A percentile compares a stretch with the other conserved stretches of the same genome.
phyloP scores from a whole-genome alignment of 2,797 vertebrate genomes.

The Garrulus glandarius region DNA sequence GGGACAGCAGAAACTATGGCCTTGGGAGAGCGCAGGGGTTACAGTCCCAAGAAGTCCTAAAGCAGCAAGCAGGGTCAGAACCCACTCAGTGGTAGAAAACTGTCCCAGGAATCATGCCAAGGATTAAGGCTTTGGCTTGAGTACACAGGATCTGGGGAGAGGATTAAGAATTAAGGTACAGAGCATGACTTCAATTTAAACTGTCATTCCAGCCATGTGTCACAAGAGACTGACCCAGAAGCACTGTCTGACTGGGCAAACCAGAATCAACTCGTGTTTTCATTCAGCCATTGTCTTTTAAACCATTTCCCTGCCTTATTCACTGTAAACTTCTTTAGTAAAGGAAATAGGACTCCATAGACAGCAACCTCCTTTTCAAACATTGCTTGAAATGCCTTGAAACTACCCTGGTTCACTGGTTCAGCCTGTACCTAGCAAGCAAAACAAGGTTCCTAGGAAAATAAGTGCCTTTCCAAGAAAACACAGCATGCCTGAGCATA shows the following conservation, averaged over 20 bases:
- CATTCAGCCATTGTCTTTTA: background rate
- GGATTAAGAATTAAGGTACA: background rate
- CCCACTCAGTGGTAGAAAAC: background rate
- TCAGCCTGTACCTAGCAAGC: background rate
- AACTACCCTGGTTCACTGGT: background rate
- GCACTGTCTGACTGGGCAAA: background rate
- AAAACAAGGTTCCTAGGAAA: background rate
- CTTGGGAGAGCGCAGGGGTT: background rate
- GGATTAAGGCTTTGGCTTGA: background rate
- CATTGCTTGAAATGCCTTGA: background rate
- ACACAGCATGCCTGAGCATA: background rate
- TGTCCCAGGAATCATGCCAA: background rate
- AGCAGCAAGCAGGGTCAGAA: background rate
- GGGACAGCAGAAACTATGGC: background rate
- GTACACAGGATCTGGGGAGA: fast-evolving
- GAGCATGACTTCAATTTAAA: background rate
- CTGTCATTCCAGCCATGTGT: background rate
- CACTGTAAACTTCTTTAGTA: background rate
- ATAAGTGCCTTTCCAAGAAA: background rate
- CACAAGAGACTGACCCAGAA: background rate
- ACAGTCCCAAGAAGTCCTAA: background rate
- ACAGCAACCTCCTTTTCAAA: background rate
- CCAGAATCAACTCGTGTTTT: fast-evolving
- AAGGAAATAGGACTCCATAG: background rate
- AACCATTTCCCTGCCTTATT: background rate